Conservation (phyloP, 2,113 vertebrate genomes). For the Aegithalos caudatus region DNA sequence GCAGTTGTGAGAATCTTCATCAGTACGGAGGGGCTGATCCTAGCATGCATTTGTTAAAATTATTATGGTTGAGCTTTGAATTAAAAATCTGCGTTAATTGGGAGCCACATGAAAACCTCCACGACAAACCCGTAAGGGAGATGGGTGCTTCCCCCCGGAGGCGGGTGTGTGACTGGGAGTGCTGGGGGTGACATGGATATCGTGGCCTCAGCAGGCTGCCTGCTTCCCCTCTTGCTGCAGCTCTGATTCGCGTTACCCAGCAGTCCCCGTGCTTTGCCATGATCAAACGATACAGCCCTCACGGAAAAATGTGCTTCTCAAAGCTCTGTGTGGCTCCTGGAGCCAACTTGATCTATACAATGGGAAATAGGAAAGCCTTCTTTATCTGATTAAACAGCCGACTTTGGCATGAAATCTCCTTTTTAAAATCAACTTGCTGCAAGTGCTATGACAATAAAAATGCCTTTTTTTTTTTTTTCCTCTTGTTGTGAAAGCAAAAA, state of each 20-base stretch:
- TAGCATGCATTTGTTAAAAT: not conserved
- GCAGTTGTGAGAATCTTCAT: not conserved
- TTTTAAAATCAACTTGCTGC: slow-evolving; percentile 51
- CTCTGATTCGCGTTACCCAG: slow-evolving; percentile 55
- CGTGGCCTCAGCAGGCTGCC: slow-evolving; percentile 43
- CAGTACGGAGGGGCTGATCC: not conserved
- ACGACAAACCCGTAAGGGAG: not conserved
- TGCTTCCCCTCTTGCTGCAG: slow-evolving; percentile 37
- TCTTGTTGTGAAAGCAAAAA: slow-evolving; percentile 41
- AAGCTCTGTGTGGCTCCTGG: slow-evolving; percentile 57
- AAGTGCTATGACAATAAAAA: slow-evolving; percentile 61
- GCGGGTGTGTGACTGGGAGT: not conserved
- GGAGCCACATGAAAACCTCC: not conserved
- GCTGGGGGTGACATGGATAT: not conserved
- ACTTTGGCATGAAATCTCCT: slow-evolving; percentile 59
- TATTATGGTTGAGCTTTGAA: not conserved
- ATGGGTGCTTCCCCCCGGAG: not conserved
- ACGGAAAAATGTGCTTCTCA: slow-evolving; percentile 47
- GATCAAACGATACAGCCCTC: slow-evolving; percentile 55
- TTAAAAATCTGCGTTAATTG: not conserved
- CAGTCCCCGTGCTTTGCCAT: slow-evolving; percentile 35
- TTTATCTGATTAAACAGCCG: slow-evolving; percentile 59
- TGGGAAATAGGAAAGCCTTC: slow-evolving; percentile 48
- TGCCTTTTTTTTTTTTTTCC: not conserved
- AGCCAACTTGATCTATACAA: slow-evolving; percentile 60